phyloP scores from a whole-genome alignment of 2,888 invertebrate genomes.

The Acanthoscelides obtectus region DNA sequence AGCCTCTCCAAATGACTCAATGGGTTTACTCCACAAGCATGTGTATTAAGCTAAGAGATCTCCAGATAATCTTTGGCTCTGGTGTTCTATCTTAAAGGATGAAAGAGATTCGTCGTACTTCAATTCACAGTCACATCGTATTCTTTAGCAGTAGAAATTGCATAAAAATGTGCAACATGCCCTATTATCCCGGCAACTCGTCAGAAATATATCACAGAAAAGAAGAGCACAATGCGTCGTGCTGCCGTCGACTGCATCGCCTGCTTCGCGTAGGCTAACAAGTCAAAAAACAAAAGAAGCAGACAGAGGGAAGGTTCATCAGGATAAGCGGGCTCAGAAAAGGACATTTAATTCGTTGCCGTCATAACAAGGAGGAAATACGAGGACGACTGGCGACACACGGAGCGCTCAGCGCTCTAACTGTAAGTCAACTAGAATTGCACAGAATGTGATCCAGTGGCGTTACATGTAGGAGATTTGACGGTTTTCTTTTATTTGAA shows the following conservation, averaged over 20 bases:
- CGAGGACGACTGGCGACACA: neutral
- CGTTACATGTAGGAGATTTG: neutral
- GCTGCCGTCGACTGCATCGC: neutral
- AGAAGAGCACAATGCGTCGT: neutral
- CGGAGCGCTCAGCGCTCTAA: neutral
- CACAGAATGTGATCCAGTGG: neutral
- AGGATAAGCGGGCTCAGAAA: neutral
- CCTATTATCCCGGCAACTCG: no score
- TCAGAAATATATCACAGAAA: no score
- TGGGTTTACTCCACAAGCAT: no score
- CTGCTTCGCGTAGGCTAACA: neutral
- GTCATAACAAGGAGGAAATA: neutral
- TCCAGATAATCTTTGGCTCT: no score
- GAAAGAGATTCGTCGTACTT: no score
- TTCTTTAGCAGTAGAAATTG: no score
- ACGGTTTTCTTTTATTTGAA: no score
- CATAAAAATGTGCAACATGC: no score
- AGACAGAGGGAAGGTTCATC: neutral
- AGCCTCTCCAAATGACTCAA: no score
- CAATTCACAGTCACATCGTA: no score
- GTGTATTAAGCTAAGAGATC: no score
- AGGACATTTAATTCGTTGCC: neutral
- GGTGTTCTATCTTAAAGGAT: no score
- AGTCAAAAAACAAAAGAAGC: neutral
- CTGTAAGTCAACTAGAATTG: neutral